phyloP scores from a whole-genome alignment of 2,797 vertebrate genomes.

The Phyllotis vaccarum region DNA sequence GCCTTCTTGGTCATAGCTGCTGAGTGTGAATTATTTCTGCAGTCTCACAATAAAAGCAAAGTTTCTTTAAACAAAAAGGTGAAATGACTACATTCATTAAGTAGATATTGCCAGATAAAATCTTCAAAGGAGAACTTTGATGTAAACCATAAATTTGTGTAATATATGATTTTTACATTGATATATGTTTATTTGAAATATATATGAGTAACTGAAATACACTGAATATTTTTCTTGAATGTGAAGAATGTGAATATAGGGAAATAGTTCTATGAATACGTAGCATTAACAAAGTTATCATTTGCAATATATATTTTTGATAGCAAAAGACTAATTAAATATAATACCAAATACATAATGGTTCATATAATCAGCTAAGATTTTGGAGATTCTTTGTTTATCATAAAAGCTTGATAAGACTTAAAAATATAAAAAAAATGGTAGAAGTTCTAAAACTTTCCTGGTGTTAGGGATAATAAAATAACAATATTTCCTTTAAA shows the following conservation, averaged over 20 bases:
- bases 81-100: constrained; percentile 16
- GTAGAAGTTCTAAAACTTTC: neutral
- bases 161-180: neutral
- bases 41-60: constrained; percentile 31
- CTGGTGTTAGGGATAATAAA: neutral
- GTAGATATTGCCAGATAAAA: neutral
- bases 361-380: neutral
- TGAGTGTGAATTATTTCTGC: constrained; percentile 23
- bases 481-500: neutral
- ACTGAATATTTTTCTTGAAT: neutral
- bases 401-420: neutral
- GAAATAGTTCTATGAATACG: neutral
- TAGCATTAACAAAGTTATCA: neutral
- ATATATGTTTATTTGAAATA: neutral
- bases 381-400: constrained; percentile 16
- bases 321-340: neutral
- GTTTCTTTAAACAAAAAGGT: neutral
- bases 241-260: neutral
- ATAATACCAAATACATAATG: neutral
- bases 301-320: neutral
- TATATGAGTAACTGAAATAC: neutral
- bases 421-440: neutral
- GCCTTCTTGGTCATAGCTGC: neutral
- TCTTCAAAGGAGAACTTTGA: constrained; percentile 37
- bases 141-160: constrained; percentile 6